Evolutionary conservation across 2,888 invertebrate species (phyloP), one percentile per base, ranked within the genome.

Genomic region (Patella pellucida): DNA sequence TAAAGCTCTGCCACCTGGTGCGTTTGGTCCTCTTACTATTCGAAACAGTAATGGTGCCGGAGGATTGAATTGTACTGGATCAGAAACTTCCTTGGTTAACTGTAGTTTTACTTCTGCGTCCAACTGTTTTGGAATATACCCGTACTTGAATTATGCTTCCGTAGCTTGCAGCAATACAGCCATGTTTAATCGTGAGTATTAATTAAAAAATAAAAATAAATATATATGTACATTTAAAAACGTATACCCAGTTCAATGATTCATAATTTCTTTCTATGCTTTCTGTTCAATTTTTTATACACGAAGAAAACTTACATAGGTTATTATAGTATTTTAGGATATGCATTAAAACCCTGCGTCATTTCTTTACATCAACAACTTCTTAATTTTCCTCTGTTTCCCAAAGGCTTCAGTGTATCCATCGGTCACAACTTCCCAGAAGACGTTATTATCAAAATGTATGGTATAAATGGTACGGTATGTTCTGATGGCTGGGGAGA

Each of bases 31-130:
- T 12, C 79, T 78, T 52, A 75, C 56, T 71, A 78, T 23, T 69
- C 12, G n/a, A 3, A 4, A 80, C 71, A 76, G 80, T 0, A 75
- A 80, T 14, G 82, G 78, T 74, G 80, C 89, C 23, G 81, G 84
- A 12, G 82, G 83, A 16, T 79, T 89, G 50, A 84, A 92, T 79
- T 95, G 95, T 78, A 82, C 84, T 0, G 87, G 86, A 2, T 71
- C 56, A 11, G 87, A 87, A 74, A 72, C 70, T 14, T 78, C 83
- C 3, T 77, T 86, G 5, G 80, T 79, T 15, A 68, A 78, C 15
- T 86, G 85, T 74, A 76, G 74, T 4, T 81, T 78, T 69, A 51
- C 76, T 15, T 79, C 76, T 51, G 83, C 84, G 11, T 69, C 77
- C 2, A 56, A 76, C 27, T 79, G 78, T 68, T 75, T 78, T n/a